Conservation (phyloP, 2,113 vertebrate genomes). For the Mastomys natalensis region DNA sequence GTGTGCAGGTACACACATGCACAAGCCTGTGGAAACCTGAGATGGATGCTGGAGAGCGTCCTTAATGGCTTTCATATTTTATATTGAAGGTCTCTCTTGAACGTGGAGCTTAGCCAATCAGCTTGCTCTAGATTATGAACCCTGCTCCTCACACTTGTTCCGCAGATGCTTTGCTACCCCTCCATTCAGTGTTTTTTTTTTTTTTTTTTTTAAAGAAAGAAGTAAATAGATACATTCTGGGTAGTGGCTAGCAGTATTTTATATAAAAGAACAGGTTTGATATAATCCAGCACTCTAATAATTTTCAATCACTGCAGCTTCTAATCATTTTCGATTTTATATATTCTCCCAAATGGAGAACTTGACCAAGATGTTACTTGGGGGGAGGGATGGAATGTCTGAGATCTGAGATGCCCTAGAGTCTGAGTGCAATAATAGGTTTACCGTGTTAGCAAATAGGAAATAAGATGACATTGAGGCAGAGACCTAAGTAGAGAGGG, state of each 20-base stretch:
- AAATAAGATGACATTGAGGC: not conserved
- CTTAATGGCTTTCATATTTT: too few species aligned
- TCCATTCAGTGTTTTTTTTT: not conserved
- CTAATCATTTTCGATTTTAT: slow-evolving; percentile 18
- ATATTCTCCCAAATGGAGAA: not conserved
- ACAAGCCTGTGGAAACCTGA: not conserved
- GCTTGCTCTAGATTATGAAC: not conserved
- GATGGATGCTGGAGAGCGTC: not conserved
- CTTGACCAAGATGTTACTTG: not conserved
- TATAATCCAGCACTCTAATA: not conserved
- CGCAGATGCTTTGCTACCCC: too few species aligned
- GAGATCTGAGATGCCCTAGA: slow-evolving; percentile 9
- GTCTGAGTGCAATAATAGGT: not conserved
- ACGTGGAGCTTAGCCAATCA: not conserved
- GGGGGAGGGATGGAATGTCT: not conserved
- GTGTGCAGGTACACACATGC: too few species aligned
- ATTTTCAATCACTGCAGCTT: slow-evolving; percentile 33
- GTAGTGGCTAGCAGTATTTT: not conserved
- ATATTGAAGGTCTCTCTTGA: not conserved
- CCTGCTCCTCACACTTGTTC: not conserved
- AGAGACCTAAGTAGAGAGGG: not conserved
- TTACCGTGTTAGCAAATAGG: not conserved
- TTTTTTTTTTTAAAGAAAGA: slow-evolving; percentile 42
- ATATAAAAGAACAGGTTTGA: not conserved
- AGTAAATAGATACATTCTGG: not conserved